Evolutionary conservation across 2,888 invertebrate genomes (phyloP).

Genomic region (Brenthis ino): DNA sequence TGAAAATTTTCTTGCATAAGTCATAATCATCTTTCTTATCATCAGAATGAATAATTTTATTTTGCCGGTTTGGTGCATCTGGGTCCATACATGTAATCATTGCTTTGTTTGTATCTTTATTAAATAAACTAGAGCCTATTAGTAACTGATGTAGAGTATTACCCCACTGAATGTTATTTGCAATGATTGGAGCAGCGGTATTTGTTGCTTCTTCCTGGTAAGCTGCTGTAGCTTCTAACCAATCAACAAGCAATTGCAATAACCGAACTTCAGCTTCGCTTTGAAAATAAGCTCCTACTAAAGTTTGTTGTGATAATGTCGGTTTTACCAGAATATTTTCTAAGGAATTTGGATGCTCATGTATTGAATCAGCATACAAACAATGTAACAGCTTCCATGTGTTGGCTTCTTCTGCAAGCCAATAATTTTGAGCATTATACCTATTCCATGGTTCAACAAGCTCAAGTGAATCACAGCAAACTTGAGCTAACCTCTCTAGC

Average conservation of each 20-base stretch:
- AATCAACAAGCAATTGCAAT: conserved; percentile 93
- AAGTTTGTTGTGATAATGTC: conserved; percentile 66
- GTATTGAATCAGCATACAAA: conserved; percentile 90
- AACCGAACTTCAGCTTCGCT: conserved; percentile 84
- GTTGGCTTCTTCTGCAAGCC: conserved; percentile 91
- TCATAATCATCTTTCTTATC: conserved; percentile 89
- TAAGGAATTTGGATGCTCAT: conserved; percentile 81
- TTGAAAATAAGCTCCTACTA: conserved; percentile 68
- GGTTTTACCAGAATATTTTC: conserved; percentile 68
- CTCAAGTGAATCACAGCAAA: conserved; percentile 84
- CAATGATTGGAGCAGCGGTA: conserved; percentile 68
- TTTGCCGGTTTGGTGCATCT: conserved; percentile 92
- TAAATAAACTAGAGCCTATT: conserved; percentile 72
- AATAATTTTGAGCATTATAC: conserved; percentile 75
- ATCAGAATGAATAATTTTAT: conserved; percentile 90
- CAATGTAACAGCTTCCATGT: conserved; percentile 94
- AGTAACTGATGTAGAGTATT: conserved; percentile 92
- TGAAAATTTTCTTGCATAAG: conserved; percentile 84
- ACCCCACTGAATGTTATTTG: conserved; percentile 92
- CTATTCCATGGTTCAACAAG: conserved; percentile 75
- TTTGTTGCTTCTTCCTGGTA: conserved; percentile 86
- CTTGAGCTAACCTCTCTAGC: conserved; percentile 84
- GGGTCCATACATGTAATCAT: conserved; percentile 90
- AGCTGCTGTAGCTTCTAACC: conserved; percentile 94
- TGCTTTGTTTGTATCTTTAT: conserved; percentile 68